phyloP scores from a whole-genome alignment of 1,140 invertebrate species.

The Formica exsecta region DNA sequence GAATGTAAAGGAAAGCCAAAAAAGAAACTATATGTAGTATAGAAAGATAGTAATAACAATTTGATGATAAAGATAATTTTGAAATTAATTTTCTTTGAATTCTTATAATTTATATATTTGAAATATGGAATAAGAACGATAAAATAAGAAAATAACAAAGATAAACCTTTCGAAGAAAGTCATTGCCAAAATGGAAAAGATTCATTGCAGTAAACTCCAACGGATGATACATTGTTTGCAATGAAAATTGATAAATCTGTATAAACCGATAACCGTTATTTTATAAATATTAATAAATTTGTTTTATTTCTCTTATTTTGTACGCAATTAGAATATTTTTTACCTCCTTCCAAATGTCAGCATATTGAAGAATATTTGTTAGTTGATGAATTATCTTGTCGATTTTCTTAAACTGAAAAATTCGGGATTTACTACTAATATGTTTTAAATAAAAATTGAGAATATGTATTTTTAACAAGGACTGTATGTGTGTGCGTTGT shows the following conservation, averaged over 20 bases:
- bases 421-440: not conserved
- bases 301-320: not conserved
- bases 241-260: conserved; percentile 7
- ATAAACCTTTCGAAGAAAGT: not conserved
- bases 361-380: not conserved
- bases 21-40: too few relatives aligned
- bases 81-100: too few relatives aligned
- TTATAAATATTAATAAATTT: not conserved
- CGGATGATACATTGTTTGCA: conserved; percentile 5
- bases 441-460: not conserved
- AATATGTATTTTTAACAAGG: too few relatives aligned
- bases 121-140: too few relatives aligned
- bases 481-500: not conserved
- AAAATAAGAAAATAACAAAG: too few relatives aligned
- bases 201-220: conserved; percentile 21
- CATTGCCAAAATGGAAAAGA: conserved; percentile 3
- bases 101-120: too few relatives aligned
- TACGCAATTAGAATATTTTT: not conserved
- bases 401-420: not conserved
- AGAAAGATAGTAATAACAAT: too few relatives aligned
- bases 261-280: not conserved
- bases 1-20: too few relatives aligned
- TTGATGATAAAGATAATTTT: too few relatives aligned
- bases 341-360: not conserved
- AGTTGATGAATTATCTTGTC: not conserved